Base-by-base conservation (phyloP, 2,888 invertebrate genomes). In the Apocheima hispidaria region DNA sequence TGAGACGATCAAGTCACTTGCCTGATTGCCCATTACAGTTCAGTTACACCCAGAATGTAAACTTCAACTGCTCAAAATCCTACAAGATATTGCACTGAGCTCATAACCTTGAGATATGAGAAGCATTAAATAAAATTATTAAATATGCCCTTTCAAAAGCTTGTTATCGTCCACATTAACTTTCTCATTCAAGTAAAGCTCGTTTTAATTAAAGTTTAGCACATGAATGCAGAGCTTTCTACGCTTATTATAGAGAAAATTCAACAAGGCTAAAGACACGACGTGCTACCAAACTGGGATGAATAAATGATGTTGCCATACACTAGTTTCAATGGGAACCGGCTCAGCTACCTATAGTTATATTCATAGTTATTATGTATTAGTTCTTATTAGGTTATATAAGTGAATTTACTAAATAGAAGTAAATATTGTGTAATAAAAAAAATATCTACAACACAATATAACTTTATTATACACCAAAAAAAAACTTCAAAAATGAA, bases 271-370 rank as follows among this genome's bases (percentile, higher is more conserved):
- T 40, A 56, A 33, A 59, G 63, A 68, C 72, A 64, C 71, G 68
- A 70, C 60, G 63, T 43, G 41, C 70, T 70, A 74, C 77, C 78
- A 77, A 78, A 77, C 70, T 69, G 41, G 79, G 79, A 72, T 68
- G 64, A 69, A 73, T 76, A 75, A 79, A 76, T 73, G 76, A 72
- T 58, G 52, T 52, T 46, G 50, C 28, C 35, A 35, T 46, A 46
- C 30, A n/a, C 30, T 33, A 46, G 30, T 33, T 53, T 54, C 35
- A 43, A 50, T 43, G 38, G 54, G 28, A 54, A 50, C 33, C 12
- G 38, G 36, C 35, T 49, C 7, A 20, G 40, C n/a, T 14, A 4
- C 10, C n/a, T 10, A 14, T 23, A n/a, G 23, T 23, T 21, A 23
- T 21, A n/a, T 21, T 12, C n/a, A 18, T 41, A 41, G 23, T 38